Percentiles rank a stretch among this genome's conserved stretches.
Conservation (phyloP, 1,140 invertebrate genomes). For the Pteromalus puparum region DNA sequence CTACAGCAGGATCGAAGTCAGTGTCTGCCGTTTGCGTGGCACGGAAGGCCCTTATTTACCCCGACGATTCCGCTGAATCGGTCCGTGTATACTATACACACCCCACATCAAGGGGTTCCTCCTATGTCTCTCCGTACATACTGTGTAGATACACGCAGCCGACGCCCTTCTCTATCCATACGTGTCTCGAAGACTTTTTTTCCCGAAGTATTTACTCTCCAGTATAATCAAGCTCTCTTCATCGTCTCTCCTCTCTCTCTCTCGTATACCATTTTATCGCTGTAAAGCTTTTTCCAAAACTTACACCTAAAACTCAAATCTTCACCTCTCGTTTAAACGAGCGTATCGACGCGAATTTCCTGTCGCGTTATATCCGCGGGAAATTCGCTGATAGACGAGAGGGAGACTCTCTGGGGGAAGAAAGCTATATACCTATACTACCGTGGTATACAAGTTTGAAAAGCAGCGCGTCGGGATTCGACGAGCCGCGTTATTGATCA, state of each 20-base stretch:
- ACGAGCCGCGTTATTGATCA: slow-evolving; percentile 18
- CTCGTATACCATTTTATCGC: no score
- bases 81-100: no score
- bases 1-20: not conserved
- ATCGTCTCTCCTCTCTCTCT: no score
- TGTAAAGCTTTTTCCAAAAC: no score
- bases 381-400: not conserved
- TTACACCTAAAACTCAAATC: no score
- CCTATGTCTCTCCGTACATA: not conserved
- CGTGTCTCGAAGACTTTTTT: not conserved
- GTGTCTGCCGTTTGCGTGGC: not conserved
- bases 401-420: not conserved
- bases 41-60: not conserved
- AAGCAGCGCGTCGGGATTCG: not conserved
- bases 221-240: not conserved
- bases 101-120: not conserved
- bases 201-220: not conserved
- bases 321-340: not conserved
- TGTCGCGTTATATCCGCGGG: not conserved
- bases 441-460: not conserved
- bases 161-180: not conserved
- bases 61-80: not conserved
- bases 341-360: not conserved
- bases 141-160: no score
- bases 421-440: no score